These are phyloP conservation scores for Hypena proboscidalis DNA, from an alignment of 2,888 invertebrate species.

Conservation along the genomic window DNA sequence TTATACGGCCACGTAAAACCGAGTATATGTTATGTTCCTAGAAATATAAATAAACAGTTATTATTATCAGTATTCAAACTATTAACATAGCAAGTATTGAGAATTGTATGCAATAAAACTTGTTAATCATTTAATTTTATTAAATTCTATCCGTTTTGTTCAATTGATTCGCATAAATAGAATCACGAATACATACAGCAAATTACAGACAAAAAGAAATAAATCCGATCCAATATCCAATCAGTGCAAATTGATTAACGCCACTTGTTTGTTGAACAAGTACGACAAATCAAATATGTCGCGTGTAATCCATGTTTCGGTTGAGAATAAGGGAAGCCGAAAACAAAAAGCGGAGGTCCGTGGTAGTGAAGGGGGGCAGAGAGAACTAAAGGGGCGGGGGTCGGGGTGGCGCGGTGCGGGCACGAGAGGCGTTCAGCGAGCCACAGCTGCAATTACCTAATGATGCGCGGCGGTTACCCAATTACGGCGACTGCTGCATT, in stretches of 20 bases:
- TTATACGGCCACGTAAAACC: too few species aligned
- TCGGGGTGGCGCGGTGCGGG: slow-evolving; percentile 20
- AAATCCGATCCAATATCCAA: slow-evolving; percentile 2
- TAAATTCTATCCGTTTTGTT: background rate
- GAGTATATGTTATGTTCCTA: too few species aligned
- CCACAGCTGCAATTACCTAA: slow-evolving; percentile 80
- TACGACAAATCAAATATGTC: slow-evolving; percentile 33
- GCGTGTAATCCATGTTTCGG: slow-evolving; percentile 33
- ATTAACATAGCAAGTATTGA: too few species aligned
- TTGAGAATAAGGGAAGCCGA: slow-evolving; percentile 27
- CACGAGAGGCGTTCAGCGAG: slow-evolving; percentile 35
- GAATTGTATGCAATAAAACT: too few species aligned
- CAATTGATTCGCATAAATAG: background rate
- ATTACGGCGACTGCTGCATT: slow-evolving; percentile 73
- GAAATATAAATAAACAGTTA: too few species aligned
- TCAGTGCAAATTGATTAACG: slow-evolving; percentile 8
- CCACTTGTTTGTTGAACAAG: slow-evolving; percentile 22
- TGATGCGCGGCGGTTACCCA: slow-evolving; percentile 78
- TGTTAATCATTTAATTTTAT: too few species aligned
- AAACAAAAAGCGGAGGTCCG: slow-evolving; percentile 43
- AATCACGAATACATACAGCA: background rate
- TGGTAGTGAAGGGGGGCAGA: slow-evolving; percentile 30
- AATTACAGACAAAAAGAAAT: slow-evolving; percentile 7
- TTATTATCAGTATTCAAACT: too few species aligned
- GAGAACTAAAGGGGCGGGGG: slow-evolving; percentile 34